Conservation (phyloP, 2,113 vertebrate species). For the Nestor notabilis region DNA sequence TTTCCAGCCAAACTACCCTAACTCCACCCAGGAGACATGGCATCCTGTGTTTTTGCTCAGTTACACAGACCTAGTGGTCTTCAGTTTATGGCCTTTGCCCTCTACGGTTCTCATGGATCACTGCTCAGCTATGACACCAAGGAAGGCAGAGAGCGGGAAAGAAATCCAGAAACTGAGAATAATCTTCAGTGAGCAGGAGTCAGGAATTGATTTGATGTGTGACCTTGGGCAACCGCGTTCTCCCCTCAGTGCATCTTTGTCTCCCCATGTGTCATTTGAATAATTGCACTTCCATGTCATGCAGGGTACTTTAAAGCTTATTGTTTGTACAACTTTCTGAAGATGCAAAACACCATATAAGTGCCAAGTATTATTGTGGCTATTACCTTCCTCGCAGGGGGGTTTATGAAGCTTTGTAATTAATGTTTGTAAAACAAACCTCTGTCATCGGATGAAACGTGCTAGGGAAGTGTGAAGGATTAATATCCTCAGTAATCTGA, state of each 20-base stretch:
- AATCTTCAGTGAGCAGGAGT: neutral
- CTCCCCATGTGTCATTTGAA: neutral
- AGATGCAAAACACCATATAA: slow-evolving; percentile 29
- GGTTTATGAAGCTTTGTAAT: slow-evolving; percentile 44
- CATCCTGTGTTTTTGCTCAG: neutral
- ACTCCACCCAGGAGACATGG: neutral
- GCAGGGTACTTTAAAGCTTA: neutral
- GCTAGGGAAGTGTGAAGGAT: slow-evolving; percentile 40
- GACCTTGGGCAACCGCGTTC: neutral
- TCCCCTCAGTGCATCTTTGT: neutral
- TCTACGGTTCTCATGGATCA: neutral
- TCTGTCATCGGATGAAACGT: neutral
- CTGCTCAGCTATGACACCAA: neutral
- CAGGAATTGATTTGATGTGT: neutral
- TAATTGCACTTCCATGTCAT: neutral
- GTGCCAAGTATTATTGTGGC: slow-evolving; percentile 23
- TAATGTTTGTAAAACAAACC: slow-evolving; percentile 54
- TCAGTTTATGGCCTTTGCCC: neutral
- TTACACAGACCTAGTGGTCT: neutral
- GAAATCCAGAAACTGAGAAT: neutral
- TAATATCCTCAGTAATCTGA: slow-evolving; percentile 58
- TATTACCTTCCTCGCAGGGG: slow-evolving; percentile 46
- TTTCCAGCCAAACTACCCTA: neutral
- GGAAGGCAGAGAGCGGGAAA: neutral
- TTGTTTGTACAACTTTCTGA: slow-evolving; percentile 9